Evolutionary conservation across 2,888 invertebrate species (phyloP).

Genomic region (Pediacus dermestoides): DNA sequence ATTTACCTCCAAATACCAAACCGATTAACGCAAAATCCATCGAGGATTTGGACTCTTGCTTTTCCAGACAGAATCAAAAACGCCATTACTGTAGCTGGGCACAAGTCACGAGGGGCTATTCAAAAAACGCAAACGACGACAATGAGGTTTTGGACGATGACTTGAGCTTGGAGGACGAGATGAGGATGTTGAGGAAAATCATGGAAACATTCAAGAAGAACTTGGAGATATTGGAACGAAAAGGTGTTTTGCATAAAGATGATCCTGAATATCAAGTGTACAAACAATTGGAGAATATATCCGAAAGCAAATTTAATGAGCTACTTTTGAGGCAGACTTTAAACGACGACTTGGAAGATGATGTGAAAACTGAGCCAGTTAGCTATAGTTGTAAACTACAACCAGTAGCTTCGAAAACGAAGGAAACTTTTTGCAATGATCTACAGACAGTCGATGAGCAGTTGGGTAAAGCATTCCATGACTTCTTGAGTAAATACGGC

Average conservation of each 20-base stretch:
- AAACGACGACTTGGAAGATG: neutral
- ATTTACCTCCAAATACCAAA: no score
- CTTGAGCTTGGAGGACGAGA: no score
- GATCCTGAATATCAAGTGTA: neutral
- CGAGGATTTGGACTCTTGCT: neutral
- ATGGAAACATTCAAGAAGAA: neutral
- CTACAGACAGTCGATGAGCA: neutral
- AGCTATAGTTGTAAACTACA: neutral
- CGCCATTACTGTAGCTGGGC: no score
- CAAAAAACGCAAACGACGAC: neutral
- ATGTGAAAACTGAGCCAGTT: neutral
- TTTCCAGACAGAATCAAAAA: neutral
- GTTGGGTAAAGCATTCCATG: no score
- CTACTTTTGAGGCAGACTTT: neutral
- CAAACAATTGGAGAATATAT: neutral
- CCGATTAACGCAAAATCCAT: no score
- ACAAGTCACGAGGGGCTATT: neutral
- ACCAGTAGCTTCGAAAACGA: neutral
- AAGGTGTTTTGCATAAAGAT: neutral
- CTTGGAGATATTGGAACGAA: conserved; percentile 1
- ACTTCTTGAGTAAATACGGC: no score
- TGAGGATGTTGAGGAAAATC: neutral
- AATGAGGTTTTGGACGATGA: no score
- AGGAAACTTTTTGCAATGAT: neutral
- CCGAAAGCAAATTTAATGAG: neutral